Base-by-base conservation (phyloP, 2,113 vertebrate species). In the Sakesphorus luctuosus region DNA sequence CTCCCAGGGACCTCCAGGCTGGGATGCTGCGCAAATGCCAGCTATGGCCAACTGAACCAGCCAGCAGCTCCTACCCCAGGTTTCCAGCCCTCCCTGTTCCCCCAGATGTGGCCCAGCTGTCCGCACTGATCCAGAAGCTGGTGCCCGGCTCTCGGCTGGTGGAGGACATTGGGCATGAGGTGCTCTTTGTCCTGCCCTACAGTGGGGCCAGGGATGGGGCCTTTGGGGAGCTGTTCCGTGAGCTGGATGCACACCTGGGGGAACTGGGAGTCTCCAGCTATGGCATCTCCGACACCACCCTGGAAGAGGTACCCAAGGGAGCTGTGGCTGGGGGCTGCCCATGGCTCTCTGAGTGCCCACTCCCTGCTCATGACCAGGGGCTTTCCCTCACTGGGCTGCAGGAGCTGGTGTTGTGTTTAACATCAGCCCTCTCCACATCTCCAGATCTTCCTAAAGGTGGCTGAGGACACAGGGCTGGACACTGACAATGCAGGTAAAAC, bases 361-460 rank as follows among this genome's bases (percentile, higher is more conserved):
- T 33, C 40, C n/a, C 36, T 44, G 31, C 18, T 35, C 0, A 0
- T 3, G 4, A 6, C 7, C 7, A 7, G 21, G 14, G 55, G 11
- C 11, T 9, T 66, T 47, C 66, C 31, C 44, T 9, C 3, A 19
- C 0, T 6, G 71, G 74, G 16, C 2, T 7, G 46, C 33, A 59
- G 59, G 55, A 4, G 7, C 36, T 25, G 47, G 26, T 3, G 31
- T 35, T 0, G 0, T 13, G 50, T 58, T 83, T 74, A 80, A 95
- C 26, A 46, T 7, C 88, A 76, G 33, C 28, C 14, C 10, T 28
- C 14, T 5, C 82, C 11, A 72, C 23, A 1, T 26, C 5, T 21
- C 29, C 75, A 99, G 99, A 99, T 99, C 82, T 99, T 99, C 86
- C 96, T 99, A 94, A 99, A 98, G 80, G 98, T 99, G 93, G 98